Conservation (phyloP, 2,888 invertebrate genomes). For the Orchesellides sinensis region DNA sequence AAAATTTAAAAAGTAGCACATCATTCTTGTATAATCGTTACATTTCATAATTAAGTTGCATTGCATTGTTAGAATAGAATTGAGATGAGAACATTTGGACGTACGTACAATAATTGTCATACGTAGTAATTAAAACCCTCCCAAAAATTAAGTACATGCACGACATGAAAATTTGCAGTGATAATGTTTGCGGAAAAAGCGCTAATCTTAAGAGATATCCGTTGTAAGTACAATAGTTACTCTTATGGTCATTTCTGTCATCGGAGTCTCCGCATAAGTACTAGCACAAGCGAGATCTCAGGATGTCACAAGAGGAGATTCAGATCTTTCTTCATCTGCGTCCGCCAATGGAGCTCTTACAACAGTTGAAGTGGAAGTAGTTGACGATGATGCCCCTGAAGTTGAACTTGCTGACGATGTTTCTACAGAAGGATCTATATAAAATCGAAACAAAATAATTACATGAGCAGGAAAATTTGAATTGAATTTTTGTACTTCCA, state of each 20-base stretch:
- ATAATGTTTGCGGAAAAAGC: constrained; percentile 15
- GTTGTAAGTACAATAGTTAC: constrained; percentile 62
- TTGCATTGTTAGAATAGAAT: constrained; percentile 53
- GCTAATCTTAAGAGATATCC: constrained; percentile 24
- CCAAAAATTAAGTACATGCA: background rate
- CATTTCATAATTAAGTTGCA: constrained; percentile 46
- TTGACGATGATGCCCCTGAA: constrained; percentile 58
- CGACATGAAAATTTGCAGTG: background rate
- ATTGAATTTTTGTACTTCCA: background rate
- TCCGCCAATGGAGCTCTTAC: constrained; percentile 61
- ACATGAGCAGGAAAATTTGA: background rate
- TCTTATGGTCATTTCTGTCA: constrained; percentile 55
- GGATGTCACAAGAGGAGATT: constrained; percentile 46
- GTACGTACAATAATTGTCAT: too few species aligned
- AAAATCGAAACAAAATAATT: background rate
- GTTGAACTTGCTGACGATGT: constrained; percentile 52
- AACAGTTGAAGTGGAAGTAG: constrained; percentile 63
- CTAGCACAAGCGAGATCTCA: constrained; percentile 58
- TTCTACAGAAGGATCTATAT: constrained; percentile 44
- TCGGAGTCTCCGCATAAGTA: constrained; percentile 20
- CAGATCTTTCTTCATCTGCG: constrained; percentile 35
- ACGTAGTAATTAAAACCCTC: background rate
- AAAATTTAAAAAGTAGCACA: constrained; percentile 50
- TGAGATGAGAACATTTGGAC: constrained; percentile 53
- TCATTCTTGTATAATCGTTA: constrained; percentile 6